These are phyloP conservation scores for Salvelinus alpinus DNA, from an alignment of 2,113 vertebrate genomes.

Conservation along the genomic window DNA sequence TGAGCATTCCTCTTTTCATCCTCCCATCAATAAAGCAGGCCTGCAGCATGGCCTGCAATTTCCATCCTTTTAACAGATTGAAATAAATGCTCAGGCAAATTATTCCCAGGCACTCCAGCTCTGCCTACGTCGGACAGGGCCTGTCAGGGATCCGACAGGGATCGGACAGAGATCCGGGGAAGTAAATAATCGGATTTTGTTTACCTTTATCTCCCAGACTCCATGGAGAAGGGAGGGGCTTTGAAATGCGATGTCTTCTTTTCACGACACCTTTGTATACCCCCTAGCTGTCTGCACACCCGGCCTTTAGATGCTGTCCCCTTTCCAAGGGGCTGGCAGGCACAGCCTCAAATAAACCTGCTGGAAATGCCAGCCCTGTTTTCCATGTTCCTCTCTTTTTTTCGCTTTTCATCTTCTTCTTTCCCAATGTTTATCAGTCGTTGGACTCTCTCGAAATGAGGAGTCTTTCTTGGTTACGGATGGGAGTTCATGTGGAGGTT, in stretches of 20 bases:
- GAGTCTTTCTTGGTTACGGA: constrained; percentile 66
- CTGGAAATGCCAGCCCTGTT: constrained; percentile 68
- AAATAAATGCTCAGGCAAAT: constrained; percentile 75
- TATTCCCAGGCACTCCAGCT: constrained; percentile 74
- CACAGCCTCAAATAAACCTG: constrained; percentile 72
- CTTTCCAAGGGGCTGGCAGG: constrained; percentile 69
- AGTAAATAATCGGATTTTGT: constrained; percentile 76
- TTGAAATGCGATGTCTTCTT: constrained; percentile 74
- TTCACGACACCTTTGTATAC: constrained; percentile 70
- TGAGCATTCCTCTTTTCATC: constrained; percentile 58
- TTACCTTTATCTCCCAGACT: constrained; percentile 72
- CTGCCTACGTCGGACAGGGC: constrained; percentile 53
- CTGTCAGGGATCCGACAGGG: constrained; percentile 35
- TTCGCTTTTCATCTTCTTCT: constrained; percentile 47
- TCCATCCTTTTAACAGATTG: constrained; percentile 69
- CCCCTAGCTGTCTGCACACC: constrained; percentile 63
- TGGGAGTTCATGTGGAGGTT: constrained; percentile 65
- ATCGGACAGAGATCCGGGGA: constrained; percentile 55
- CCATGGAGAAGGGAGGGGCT: constrained; percentile 59
- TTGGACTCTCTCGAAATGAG: constrained; percentile 60
- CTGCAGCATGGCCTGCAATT: constrained; percentile 64
- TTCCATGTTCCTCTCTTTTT: constrained; percentile 65
- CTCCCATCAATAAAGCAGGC: constrained; percentile 13
- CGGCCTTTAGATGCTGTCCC: constrained; percentile 62
- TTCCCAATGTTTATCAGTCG: constrained; percentile 64